Evolutionary conservation across 2,797 vertebrate genomes (phyloP).

Genomic region (Taenioides sp.): DNA sequence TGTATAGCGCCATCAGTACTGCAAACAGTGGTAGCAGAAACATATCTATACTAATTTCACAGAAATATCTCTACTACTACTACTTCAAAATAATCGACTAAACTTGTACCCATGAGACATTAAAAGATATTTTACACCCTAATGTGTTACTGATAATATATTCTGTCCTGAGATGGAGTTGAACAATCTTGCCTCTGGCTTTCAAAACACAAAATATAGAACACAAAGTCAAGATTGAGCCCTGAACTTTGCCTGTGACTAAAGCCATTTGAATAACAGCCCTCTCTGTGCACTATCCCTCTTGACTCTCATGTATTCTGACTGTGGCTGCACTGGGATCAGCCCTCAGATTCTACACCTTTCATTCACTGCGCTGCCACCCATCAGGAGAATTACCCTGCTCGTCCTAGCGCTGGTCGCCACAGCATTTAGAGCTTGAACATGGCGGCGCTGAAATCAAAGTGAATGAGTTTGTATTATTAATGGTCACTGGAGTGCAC

Average conservation of each 20-base stretch:
- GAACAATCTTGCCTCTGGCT: constrained; percentile 4
- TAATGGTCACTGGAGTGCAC: constrained; percentile 63
- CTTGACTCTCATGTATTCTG: constrained; percentile 46
- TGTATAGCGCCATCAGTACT: no score
- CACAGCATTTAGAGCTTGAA: constrained; percentile 40
- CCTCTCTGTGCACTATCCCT: constrained; percentile 19
- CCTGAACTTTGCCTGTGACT: constrained; percentile 29
- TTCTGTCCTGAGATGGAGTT: not conserved
- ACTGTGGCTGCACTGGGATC: constrained; percentile 44
- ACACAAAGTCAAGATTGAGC: constrained; percentile 34
- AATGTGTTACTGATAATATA: not conserved
- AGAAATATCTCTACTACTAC: not conserved
- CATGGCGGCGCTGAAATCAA: constrained; percentile 56
- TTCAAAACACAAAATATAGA: constrained; percentile 12
- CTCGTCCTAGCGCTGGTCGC: constrained; percentile 44
- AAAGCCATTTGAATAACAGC: constrained; percentile 29
- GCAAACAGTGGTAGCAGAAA: no score
- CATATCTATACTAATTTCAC: not conserved
- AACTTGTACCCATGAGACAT: not conserved
- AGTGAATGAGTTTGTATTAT: constrained; percentile 69
- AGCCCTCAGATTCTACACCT: constrained; percentile 17
- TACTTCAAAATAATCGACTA: not conserved
- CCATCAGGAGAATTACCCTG: constrained; percentile 43
- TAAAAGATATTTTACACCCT: not conserved
- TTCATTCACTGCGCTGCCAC: constrained; percentile 49